These are phyloP conservation scores for Formica selysi DNA, from an alignment of 1,140 invertebrate genomes.

Conservation along the genomic window DNA sequence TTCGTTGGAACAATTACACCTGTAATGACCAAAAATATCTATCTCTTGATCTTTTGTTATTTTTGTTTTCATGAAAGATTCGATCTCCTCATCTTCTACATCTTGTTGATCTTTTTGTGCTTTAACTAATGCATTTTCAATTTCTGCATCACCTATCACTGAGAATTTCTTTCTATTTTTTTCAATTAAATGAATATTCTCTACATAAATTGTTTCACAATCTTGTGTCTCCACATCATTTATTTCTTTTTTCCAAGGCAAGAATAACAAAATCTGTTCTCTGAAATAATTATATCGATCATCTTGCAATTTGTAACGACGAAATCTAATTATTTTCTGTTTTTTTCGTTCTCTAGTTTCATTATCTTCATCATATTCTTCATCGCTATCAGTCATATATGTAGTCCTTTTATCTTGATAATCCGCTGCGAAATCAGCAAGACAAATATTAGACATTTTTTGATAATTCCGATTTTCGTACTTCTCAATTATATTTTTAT, in stretches of 20 bases:
- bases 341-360: background rate
- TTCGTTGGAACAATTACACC: too few relatives aligned
- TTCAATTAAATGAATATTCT: too few relatives aligned
- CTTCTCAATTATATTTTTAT: background rate
- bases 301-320: background rate
- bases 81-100: too few relatives aligned
- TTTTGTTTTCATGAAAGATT: too few relatives aligned
- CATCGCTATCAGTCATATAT: background rate
- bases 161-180: too few relatives aligned
- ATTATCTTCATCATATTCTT: background rate
- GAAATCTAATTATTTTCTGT: slow-evolving; percentile 4
- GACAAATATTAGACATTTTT: background rate
- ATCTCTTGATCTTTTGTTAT: too few relatives aligned
- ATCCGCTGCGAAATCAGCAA: background rate
- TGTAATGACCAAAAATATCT: too few relatives aligned
- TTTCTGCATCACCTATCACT: too few relatives aligned
- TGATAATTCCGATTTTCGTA: background rate
- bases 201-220: background rate
- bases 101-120: too few relatives aligned
- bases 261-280: background rate
- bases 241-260: background rate
- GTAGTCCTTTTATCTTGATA: background rate
- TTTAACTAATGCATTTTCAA: too few relatives aligned
- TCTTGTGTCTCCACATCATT: background rate
- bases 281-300: background rate